Percentiles rank a stretch among this genome's conserved stretches.
phyloP scores from a whole-genome alignment of 2,888 invertebrate genomes.

The Nasonovia ribisnigri region DNA sequence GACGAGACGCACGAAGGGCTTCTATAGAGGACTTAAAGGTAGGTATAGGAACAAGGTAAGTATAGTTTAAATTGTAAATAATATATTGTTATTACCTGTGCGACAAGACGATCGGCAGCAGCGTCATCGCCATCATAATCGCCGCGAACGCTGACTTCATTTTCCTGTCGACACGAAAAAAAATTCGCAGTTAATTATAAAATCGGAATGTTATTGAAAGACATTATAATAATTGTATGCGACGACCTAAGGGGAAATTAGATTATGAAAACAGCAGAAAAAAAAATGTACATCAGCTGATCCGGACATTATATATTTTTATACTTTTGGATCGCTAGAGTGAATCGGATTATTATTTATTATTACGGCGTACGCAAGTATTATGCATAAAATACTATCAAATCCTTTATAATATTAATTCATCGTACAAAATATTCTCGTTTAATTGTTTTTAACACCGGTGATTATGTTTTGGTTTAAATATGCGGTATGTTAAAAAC shows the following conservation, averaged over 20 bases:
- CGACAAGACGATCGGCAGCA: slow-evolving; percentile 35
- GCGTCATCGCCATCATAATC: not conserved
- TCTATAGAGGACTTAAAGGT: not conserved
- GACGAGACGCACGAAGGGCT: not conserved
- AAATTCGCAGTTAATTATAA: not conserved
- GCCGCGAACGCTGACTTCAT: slow-evolving; percentile 43
- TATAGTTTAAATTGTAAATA: not conserved
- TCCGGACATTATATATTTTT: not conserved
- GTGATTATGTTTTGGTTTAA: not conserved
- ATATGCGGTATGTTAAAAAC: not conserved
- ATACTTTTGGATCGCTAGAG: not conserved
- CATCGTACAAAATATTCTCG: not conserved
- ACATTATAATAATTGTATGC: not conserved
- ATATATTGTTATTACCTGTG: slow-evolving; percentile 10
- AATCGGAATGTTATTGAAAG: not conserved
- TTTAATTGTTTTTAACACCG: not conserved
- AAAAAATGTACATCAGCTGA: not conserved
- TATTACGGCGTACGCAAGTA: not conserved
- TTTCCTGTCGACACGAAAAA: slow-evolving; percentile 36
- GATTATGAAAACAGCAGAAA: not conserved
- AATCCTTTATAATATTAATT: not conserved
- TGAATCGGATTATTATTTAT: not conserved
- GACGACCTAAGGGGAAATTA: not conserved
- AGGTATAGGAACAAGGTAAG: not conserved
- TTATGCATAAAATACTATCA: not conserved